Evolutionary conservation across 1,140 invertebrate species (phyloP).

Genomic region (Zaprionus ghesquierei): DNA sequence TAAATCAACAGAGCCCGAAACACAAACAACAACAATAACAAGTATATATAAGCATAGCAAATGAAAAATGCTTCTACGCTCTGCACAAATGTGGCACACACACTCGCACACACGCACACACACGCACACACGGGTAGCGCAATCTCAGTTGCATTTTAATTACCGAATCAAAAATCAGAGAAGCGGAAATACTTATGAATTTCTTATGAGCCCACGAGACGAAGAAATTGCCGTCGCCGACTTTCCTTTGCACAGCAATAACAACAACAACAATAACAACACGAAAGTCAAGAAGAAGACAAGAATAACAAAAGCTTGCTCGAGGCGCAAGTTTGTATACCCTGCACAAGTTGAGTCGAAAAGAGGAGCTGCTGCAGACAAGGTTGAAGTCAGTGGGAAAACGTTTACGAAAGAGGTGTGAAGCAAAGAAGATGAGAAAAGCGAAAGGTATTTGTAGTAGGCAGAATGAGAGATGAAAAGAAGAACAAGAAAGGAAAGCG

Average conservation of each 20-base stretch:
- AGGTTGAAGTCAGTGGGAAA: neutral
- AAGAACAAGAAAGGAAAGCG: neutral
- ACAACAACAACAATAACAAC: conserved; percentile 32
- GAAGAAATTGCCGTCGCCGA: conserved; percentile 46
- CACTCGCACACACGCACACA: neutral
- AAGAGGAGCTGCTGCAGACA: neutral
- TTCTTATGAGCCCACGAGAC: conserved; percentile 64
- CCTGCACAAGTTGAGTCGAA: conserved; percentile 1
- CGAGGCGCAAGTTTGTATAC: neutral
- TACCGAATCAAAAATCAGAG: conserved; percentile 78
- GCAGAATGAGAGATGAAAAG: neutral
- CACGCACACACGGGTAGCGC: conserved; percentile 25
- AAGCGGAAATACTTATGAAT: conserved; percentile 80
- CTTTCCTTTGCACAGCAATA: conserved; percentile 16
- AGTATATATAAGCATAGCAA: conserved; percentile 27
- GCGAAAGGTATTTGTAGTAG: too few relatives aligned
- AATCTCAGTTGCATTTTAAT: conserved; percentile 80
- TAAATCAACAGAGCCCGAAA: conserved; percentile 46
- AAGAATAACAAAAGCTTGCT: neutral
- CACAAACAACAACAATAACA: conserved; percentile 62
- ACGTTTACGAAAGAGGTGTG: neutral
- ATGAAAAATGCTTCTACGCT: conserved; percentile 38
- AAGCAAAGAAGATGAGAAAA: neutral
- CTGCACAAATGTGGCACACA: conserved; percentile 18
- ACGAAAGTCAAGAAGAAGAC: conserved; percentile 15